These are phyloP conservation scores for Drosophila setosimentum DNA, from an alignment of 2,888 invertebrate genomes.

Conservation along the genomic window DNA sequence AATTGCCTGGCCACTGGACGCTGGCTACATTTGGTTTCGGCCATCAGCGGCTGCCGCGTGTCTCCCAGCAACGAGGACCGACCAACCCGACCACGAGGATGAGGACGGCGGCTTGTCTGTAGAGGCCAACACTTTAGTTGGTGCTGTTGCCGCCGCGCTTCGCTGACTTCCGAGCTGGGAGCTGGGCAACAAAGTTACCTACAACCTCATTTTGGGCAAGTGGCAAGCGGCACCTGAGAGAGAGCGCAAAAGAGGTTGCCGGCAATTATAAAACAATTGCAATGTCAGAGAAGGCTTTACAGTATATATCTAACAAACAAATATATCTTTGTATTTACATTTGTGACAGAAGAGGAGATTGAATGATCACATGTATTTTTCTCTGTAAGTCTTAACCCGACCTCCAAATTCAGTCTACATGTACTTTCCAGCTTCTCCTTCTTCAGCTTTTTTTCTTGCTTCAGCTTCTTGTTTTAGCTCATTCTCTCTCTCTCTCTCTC, in stretches of 20 bases:
- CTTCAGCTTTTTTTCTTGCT: not conserved
- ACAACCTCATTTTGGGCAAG: constrained; percentile 57
- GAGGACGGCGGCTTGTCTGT: constrained; percentile 33
- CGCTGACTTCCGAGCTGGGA: constrained; percentile 44
- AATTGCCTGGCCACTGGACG: constrained; percentile 68
- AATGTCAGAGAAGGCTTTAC: not conserved
- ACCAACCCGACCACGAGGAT: constrained; percentile 16
- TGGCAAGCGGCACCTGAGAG: constrained; percentile 17
- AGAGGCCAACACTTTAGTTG: constrained; percentile 50
- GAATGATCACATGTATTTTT: not conserved
- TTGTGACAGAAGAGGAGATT: not conserved
- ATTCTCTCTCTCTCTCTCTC: not conserved
- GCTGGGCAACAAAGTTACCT: constrained; percentile 49
- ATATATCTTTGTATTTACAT: not conserved
- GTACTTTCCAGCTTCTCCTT: not conserved
- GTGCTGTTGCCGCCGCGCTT: constrained; percentile 41
- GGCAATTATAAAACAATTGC: constrained; percentile 56
- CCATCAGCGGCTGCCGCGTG: constrained; percentile 47
- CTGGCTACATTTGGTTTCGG: constrained; percentile 64
- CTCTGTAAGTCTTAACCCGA: not conserved
- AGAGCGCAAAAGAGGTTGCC: constrained; percentile 21
- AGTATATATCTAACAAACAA: constrained; percentile 14
- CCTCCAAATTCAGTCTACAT: not conserved
- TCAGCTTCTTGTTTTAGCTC: not conserved
- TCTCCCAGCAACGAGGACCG: constrained; percentile 41